A percentile compares a stretch with the other conserved stretches of the same genome.
Evolutionary conservation across 2,797 vertebrate species (phyloP).

Genomic region (Platalea minor): DNA sequence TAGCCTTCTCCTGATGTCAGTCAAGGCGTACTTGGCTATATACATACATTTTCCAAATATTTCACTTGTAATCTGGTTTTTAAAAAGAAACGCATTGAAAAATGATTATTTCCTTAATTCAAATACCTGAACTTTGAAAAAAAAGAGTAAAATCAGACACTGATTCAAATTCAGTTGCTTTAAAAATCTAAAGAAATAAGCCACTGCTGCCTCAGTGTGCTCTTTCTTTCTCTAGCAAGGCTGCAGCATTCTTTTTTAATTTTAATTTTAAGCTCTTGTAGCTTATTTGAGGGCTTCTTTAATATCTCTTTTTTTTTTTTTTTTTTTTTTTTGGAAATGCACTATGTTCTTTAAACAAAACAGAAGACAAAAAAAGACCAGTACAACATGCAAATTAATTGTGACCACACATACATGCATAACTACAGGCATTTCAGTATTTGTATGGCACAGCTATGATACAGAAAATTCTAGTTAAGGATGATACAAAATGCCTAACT

Average conservation of each 20-base stretch:
- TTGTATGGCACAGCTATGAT: background rate
- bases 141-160: background rate
- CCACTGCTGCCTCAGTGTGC: background rate
- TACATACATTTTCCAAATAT: background rate
- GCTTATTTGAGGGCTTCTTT: background rate
- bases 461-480: background rate
- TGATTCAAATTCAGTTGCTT: background rate
- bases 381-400: background rate
- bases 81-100: background rate
- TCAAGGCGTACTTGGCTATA: background rate
- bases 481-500: background rate
- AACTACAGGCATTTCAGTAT: background rate
- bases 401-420: background rate
- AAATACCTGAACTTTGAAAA: background rate
- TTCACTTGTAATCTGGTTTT: background rate
- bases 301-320: background rate
- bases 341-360: background rate
- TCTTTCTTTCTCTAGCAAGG: background rate
- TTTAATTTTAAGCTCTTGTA: background rate
- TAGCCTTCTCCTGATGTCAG: background rate
- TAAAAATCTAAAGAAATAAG: background rate
- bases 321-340: background rate
- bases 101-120: background rate
- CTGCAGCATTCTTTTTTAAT: background rate
- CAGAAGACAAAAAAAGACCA: background rate